A percentile compares a stretch with the other conserved stretches of the same genome.
These are phyloP conservation scores for Psilopogon haemacephalus DNA, from an alignment of 2,113 vertebrate species.

Conservation along the genomic window DNA sequence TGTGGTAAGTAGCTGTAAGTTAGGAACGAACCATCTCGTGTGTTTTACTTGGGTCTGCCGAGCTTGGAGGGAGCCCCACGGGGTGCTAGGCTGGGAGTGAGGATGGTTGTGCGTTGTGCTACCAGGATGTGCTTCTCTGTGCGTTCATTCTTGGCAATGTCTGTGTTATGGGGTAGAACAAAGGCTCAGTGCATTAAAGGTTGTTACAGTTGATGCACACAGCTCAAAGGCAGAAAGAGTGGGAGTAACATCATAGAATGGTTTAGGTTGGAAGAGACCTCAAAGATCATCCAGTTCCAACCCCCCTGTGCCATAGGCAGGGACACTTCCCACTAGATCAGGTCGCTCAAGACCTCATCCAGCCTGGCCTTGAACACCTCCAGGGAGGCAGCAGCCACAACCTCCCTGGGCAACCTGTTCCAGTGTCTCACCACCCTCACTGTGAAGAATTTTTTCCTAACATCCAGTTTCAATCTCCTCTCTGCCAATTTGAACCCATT, in stretches of 20 bases:
- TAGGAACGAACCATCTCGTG: fast-evolving
- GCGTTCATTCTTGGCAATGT: background rate
- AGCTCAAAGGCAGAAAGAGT: background rate
- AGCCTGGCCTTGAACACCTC: no score
- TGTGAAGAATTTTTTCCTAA: no score
- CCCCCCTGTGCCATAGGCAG: no score
- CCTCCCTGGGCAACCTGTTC: no score
- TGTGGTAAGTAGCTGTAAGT: slow-evolving; percentile 84
- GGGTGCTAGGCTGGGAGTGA: background rate
- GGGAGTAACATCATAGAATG: background rate
- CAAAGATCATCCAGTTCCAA: no score
- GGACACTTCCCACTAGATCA: no score
- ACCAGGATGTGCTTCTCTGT: background rate
- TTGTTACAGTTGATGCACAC: background rate
- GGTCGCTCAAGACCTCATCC: no score
- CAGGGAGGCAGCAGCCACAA: no score
- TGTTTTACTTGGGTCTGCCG: background rate
- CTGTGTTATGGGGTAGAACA: background rate
- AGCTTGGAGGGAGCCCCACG: fast-evolving
- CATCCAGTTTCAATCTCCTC: no score
- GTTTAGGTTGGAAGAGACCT: no score
- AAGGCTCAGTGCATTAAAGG: background rate
- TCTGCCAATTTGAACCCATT: no score
- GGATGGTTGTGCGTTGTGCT: background rate
- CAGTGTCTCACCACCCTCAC: no score